Evolutionary conservation across 2,888 invertebrate species (phyloP).

Genomic region (Brenthis hecate): DNA sequence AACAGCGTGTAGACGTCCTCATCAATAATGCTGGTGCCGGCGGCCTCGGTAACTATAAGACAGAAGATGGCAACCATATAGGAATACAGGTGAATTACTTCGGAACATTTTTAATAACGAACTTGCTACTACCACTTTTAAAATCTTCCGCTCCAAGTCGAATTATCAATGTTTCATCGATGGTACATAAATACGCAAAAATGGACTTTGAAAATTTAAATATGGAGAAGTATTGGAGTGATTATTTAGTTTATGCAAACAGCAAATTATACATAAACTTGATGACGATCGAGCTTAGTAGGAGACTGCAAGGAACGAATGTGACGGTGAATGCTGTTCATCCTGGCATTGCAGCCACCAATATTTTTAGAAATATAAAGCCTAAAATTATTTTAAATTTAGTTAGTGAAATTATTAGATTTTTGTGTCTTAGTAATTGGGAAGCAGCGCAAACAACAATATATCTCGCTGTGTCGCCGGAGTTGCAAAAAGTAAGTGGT

Average conservation of each 20-base stretch:
- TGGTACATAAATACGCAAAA: conserved; percentile 57
- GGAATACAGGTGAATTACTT: conserved; percentile 81
- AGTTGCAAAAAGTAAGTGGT: conserved; percentile 7
- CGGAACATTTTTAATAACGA: conserved; percentile 84
- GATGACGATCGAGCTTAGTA: conserved; percentile 78
- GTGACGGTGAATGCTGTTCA: conserved; percentile 84
- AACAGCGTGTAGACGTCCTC: conserved; percentile 59
- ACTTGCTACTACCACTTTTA: conserved; percentile 64
- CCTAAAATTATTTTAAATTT: background rate
- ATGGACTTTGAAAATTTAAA: conserved; percentile 37
- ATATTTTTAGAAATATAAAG: conserved; percentile 17
- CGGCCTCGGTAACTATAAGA: conserved; percentile 43
- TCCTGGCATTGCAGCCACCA: conserved; percentile 71
- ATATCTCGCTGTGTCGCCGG: conserved; percentile 10
- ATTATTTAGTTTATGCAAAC: conserved; percentile 37
- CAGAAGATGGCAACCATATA: conserved; percentile 81
- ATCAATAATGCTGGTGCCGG: conserved; percentile 69
- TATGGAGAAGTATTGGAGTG: conserved; percentile 29
- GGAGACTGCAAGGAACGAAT: conserved; percentile 71
- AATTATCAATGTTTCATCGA: conserved; percentile 78
- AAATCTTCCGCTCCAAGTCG: conserved; percentile 62
- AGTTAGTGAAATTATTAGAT: background rate
- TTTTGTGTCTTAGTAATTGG: conserved; percentile 2
- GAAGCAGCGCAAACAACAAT: conserved; percentile 15
- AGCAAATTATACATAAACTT: conserved; percentile 80